Percentiles rank a stretch among this genome's conserved stretches.
Evolutionary conservation across 1,140 invertebrate genomes (phyloP).

Genomic region (Drosophila ogumai): DNA sequence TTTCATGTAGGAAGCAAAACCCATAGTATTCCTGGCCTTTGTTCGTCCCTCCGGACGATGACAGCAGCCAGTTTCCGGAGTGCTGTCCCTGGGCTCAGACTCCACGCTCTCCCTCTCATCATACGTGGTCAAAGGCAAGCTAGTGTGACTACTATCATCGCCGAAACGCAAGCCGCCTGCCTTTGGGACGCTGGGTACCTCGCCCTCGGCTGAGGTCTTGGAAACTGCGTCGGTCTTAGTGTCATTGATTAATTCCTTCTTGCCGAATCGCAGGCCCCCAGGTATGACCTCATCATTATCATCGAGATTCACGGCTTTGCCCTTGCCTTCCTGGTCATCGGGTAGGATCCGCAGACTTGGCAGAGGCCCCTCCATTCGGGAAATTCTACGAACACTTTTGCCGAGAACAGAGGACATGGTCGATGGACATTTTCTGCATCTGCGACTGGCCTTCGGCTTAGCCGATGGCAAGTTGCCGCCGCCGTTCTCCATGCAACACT

Average conservation of each 20-base stretch:
- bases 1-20: background rate
- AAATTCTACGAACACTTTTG: background rate
- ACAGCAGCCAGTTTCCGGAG: background rate
- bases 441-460: background rate
- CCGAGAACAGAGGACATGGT: background rate
- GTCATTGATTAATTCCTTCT: background rate
- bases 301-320: background rate
- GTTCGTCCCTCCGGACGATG: background rate
- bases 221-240: background rate
- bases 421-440: background rate
- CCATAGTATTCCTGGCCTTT: background rate
- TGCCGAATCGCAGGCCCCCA: background rate
- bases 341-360: background rate
- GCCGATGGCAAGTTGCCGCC: background rate
- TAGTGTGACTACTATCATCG: background rate
- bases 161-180: conserved; percentile 1
- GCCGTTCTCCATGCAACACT: conserved; percentile 4
- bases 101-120: background rate
- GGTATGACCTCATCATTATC: background rate
- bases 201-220: background rate
- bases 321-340: background rate
- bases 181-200: background rate
- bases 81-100: background rate
- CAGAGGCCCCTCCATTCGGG: background rate
- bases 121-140: background rate